Base-by-base conservation (phyloP, 2,888 invertebrate species). In the Argynnis bischoffii region DNA sequence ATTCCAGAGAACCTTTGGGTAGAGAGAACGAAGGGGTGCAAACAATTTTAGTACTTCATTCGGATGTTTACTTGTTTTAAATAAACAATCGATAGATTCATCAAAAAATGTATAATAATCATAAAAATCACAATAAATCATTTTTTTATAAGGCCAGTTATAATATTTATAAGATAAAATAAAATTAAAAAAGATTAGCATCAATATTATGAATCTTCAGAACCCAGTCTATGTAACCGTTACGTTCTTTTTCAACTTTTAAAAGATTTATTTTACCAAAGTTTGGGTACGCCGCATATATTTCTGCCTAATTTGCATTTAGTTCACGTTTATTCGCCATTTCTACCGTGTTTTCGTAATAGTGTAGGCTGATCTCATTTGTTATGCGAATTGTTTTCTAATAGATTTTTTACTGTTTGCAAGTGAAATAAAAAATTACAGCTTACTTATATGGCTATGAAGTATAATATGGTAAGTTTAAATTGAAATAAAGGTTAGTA, bases 241-340 rank as follows among this genome's bases (percentile, higher is more conserved):
- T 46, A 21, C 11, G 46, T 46, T 59, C 2, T 26, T 46, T 47
- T 21, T 15, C n/a, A 57, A 46, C 15, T 47, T 47, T 11, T 14
- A 26, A 26, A 53, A 16, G 14, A 53, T 41, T 41, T 41, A 53
- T 26, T 14, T 53, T 53, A 61, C 41, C 63, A 26, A 53, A 53
- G 26, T 51, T 55, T 64, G 11, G 35, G 8, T 59, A 56, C 48
- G 57, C 2, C 35, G 35, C 35, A 67, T 60, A 61, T 63, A 63
- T 47, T 48, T 59, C 53, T 60, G 47, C 18, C 57, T 64, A 2
- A 66, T 73, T 69, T 66, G 35, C 72, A 74, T 72, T 61, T 67
- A 66, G 53, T 55, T 63, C 50, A 54, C 60, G 70, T 72, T 68
- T 63, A 47, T 56, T 64, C 59, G 61, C 51, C 60, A 35, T 61